phyloP scores from a whole-genome alignment of 1,140 invertebrate species.

The Caenorhabditis brenneri region DNA sequence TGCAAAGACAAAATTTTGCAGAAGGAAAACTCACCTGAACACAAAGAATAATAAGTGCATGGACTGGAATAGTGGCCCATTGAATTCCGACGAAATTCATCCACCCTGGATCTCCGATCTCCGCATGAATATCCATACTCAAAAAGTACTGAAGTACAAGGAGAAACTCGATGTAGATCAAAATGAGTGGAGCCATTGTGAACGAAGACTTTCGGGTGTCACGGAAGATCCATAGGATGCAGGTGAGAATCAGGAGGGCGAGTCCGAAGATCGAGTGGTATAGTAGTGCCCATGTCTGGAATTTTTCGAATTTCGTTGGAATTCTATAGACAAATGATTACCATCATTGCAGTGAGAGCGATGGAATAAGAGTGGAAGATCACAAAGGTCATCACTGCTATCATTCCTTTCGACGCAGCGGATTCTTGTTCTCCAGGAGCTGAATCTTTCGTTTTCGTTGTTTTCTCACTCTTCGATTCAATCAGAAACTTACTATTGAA shows the following conservation, averaged over 20 bases:
- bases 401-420: slow-evolving; percentile 1
- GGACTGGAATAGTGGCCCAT: slow-evolving; percentile 47
- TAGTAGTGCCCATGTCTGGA: slow-evolving; percentile 91
- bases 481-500: slow-evolving; percentile 56
- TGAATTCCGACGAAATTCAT: slow-evolving; percentile 64
- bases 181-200: slow-evolving; percentile 85
- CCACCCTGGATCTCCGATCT: slow-evolving; percentile 43
- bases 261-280: slow-evolving; percentile 97
- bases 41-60: slow-evolving; percentile 60
- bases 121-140: slow-evolving; percentile 60
- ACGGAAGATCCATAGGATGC: slow-evolving; percentile 92
- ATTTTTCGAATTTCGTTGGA: no score
- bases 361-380: slow-evolving; percentile 21
- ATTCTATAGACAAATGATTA: no score
- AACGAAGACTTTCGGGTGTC: slow-evolving; percentile 89
- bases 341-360: not conserved
- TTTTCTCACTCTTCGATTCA: not conserved
- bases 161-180: slow-evolving; percentile 80
- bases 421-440: not conserved
- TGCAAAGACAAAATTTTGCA: not conserved
- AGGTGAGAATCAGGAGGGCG: slow-evolving; percentile 87
- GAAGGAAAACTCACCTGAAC: slow-evolving; percentile 63
- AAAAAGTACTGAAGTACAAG: slow-evolving; percentile 66
- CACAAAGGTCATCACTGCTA: slow-evolving; percentile 27
- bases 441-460: not conserved